Evolutionary conservation across 2,888 invertebrate genomes (phyloP), one percentile per base, ranked within the genome.

Genomic region (Copidosoma aretas): DNA sequence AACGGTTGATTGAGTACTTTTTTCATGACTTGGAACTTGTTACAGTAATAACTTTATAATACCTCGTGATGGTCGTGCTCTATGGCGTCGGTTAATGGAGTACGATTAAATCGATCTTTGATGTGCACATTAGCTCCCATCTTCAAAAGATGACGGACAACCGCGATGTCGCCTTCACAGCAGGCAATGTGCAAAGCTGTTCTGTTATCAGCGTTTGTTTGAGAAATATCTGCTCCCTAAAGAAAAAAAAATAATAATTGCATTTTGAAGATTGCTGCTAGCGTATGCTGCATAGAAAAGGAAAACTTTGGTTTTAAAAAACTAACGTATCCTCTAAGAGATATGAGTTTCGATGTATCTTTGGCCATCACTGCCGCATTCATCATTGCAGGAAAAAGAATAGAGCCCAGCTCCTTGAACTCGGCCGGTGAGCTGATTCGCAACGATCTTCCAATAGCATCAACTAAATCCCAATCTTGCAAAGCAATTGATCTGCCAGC

Each of bases 131-230:
- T 92, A 0, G 93, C 93, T 0, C 96, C 96, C 77, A 91, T 88
- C 63, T 88, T 86, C 32, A 97, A 85, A 41, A 96, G 85, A 81
- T 89, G 91, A 73, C 90, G 88, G 0, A 94, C 92, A 1, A 93
- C 86, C 0, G 86, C 80, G 0, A 87, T 73, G 68, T 91, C 88
- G 0, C 94, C 94, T 73, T 90, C 87, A 60, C 89, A 85, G 46
- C 92, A 90, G 0, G 95, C 94, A 66, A 93, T 88, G 77, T 96
- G 95, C 0, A 96, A 85, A 0, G 93, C 90, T 0, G 94, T 93
- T 68, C 92, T 88, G 39, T 89, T 87, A 81, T 94, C 94, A 24
- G 90, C 89, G 80, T 93, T 92, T 3, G 87, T 85, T 0, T 89
- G 88, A 10, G 91, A 91, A 2, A 94, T 86, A 79, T 94, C 90